Evolutionary conservation across 2,113 vertebrate species (phyloP).

Genomic region (Myocastor coypus): DNA sequence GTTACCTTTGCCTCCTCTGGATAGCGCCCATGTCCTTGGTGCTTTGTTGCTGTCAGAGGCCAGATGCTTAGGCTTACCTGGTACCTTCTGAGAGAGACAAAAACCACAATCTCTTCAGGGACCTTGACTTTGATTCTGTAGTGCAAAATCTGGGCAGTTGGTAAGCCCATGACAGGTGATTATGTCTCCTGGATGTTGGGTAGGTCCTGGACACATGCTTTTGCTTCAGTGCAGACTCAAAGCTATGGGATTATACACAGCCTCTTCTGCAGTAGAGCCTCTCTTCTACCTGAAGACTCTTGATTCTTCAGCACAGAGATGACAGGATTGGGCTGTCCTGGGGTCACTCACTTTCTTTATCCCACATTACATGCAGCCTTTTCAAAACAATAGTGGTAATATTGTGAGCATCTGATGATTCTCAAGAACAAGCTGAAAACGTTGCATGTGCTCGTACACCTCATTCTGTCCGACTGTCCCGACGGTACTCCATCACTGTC

Average conservation of each 20-base stretch:
- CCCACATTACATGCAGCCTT: background rate
- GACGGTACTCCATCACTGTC: background rate
- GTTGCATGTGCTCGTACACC: background rate
- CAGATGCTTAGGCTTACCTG: no score
- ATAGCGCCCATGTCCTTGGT: background rate
- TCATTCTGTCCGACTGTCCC: background rate
- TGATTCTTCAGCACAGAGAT: background rate
- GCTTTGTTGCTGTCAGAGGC: background rate
- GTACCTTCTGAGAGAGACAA: background rate
- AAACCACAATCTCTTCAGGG: background rate
- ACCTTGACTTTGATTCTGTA: no score
- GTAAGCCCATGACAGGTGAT: background rate
- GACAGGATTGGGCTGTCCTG: no score
- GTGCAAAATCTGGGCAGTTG: no score
- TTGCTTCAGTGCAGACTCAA: background rate
- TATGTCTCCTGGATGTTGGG: background rate
- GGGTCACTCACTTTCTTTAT: background rate
- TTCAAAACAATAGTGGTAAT: background rate
- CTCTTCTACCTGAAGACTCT: background rate
- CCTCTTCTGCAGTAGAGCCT: background rate
- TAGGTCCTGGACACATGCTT: background rate
- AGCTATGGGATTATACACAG: background rate
- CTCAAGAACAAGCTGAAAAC: background rate
- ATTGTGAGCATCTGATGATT: rapidly evolving
- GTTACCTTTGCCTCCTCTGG: background rate